These are phyloP conservation scores for Cabera pusaria DNA, from an alignment of 2,888 invertebrate genomes.

Conservation along the genomic window DNA sequence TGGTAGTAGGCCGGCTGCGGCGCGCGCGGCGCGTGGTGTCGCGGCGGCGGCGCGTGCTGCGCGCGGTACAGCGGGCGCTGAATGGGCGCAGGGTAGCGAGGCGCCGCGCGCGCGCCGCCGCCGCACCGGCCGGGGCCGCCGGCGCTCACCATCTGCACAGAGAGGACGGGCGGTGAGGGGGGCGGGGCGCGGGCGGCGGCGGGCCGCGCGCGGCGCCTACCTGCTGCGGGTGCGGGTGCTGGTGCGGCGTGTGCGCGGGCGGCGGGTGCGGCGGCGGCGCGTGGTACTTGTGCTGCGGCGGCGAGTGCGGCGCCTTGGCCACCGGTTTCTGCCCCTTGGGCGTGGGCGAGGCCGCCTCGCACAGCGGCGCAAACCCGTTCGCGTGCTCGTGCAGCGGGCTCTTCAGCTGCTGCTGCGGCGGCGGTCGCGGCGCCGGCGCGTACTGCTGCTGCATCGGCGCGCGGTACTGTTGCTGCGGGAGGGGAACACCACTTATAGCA, in stretches of 20 bases:
- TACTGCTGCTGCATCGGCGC: constrained; percentile 75
- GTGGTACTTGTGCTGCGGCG: constrained; percentile 78
- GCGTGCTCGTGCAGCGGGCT: constrained; percentile 82
- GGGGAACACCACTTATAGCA: too few relatives aligned
- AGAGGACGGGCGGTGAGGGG: constrained; percentile 39
- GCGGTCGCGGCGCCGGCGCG: constrained; percentile 63
- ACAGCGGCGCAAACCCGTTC: constrained; percentile 83
- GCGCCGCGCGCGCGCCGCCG: constrained; percentile 53
- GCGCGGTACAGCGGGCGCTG: constrained; percentile 72
- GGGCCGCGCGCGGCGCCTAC: constrained; percentile 19
- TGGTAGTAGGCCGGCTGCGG: constrained; percentile 70
- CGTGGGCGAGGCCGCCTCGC: constrained; percentile 83
- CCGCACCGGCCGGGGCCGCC: constrained; percentile 64
- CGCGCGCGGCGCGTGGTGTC: constrained; percentile 49
- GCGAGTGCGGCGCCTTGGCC: constrained; percentile 73
- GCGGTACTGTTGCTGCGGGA: constrained; percentile 68
- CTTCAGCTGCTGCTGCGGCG: constrained; percentile 81
- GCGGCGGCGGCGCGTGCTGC: constrained; percentile 38
- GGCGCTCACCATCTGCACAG: constrained; percentile 60
- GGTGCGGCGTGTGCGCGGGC: constrained; percentile 62
- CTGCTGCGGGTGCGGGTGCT: constrained; percentile 64
- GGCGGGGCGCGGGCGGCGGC: constrained; percentile 37
- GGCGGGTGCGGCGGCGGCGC: constrained; percentile 66
- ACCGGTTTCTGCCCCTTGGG: constrained; percentile 66
- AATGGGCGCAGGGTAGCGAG: constrained; percentile 82